Evolutionary conservation across 2,888 invertebrate genomes (phyloP).

Genomic region (Erebia ligea): DNA sequence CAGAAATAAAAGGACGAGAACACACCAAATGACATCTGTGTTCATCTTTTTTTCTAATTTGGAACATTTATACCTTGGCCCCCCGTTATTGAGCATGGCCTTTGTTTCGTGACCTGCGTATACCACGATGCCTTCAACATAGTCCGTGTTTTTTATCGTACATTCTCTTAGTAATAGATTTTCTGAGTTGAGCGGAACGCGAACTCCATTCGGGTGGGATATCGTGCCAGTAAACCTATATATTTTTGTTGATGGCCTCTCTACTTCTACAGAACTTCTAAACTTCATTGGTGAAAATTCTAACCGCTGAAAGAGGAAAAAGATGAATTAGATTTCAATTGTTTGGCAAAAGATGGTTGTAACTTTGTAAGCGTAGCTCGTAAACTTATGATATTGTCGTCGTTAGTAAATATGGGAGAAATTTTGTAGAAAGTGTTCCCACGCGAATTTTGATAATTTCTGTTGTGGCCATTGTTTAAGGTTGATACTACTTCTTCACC

Average conservation of each 20-base stretch:
- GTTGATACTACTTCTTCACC: not conserved
- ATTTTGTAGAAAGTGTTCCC: constrained; percentile 33
- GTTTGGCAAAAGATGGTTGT: too few species aligned
- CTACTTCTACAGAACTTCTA: constrained; percentile 93
- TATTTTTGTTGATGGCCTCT: constrained; percentile 97
- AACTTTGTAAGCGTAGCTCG: too few species aligned
- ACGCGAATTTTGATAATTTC: constrained; percentile 20
- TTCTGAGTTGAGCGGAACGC: constrained; percentile 93
- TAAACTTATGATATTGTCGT: not conserved
- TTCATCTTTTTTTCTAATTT: constrained; percentile 97
- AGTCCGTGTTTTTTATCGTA: constrained; percentile 97
- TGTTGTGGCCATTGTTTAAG: not conserved
- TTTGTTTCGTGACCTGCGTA: constrained; percentile 99
- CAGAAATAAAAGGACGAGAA: constrained; percentile 93
- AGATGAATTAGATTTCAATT: constrained; percentile 11
- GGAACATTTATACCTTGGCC: constrained; percentile 96
- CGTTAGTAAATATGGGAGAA: not conserved
- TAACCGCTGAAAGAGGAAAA: constrained; percentile 81
- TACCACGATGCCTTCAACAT: constrained; percentile 97
- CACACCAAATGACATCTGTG: constrained; percentile 98
- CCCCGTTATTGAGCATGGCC: constrained; percentile 98
- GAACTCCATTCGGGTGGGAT: constrained; percentile 89
- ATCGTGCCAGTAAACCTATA: constrained; percentile 96
- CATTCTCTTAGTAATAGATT: constrained; percentile 97
- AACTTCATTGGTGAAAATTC: constrained; percentile 92